Conservation (phyloP, 53 echinoderm and acorn worm species). For the Zoroaster sp. region DNA sequence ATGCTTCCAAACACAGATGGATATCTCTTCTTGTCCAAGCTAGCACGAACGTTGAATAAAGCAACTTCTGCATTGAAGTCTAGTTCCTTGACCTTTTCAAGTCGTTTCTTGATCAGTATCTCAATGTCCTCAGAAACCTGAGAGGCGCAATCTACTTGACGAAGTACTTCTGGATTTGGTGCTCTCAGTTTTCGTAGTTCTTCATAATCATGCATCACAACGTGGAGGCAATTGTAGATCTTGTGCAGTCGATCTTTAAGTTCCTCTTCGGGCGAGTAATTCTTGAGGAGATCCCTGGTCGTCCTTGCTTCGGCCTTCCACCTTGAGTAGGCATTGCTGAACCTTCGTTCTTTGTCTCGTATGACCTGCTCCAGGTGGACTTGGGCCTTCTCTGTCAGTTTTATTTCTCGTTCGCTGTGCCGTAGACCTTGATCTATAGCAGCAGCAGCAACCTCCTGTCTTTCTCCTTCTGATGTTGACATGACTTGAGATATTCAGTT, state of each 20-base stretch:
- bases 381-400: not conserved
- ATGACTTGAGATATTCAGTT: not conserved
- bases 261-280: not conserved
- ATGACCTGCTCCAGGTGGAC: not conserved
- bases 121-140: not conserved
- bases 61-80: not conserved
- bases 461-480: not conserved
- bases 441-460: not conserved
- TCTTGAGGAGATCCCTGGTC: not conserved
- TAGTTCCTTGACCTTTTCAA: not conserved
- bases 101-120: not conserved
- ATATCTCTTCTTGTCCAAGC: not conserved
- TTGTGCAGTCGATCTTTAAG: not conserved
- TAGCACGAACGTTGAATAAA: not conserved
- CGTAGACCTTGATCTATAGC: not conserved
- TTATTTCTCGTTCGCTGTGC: not conserved
- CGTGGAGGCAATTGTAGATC: not conserved
- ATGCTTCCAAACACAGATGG: constrained; percentile 7
- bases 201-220: not conserved
- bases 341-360: constrained; percentile 31
- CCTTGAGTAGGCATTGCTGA: constrained; percentile 12
- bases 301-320: not conserved
- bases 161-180: constrained; percentile 1
- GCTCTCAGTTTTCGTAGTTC: not conserved
- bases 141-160: not conserved